Evolutionary conservation across 2,113 vertebrate species (phyloP), one percentile per base, ranked within the genome.

Genomic region (Alexandromys fortis): DNA sequence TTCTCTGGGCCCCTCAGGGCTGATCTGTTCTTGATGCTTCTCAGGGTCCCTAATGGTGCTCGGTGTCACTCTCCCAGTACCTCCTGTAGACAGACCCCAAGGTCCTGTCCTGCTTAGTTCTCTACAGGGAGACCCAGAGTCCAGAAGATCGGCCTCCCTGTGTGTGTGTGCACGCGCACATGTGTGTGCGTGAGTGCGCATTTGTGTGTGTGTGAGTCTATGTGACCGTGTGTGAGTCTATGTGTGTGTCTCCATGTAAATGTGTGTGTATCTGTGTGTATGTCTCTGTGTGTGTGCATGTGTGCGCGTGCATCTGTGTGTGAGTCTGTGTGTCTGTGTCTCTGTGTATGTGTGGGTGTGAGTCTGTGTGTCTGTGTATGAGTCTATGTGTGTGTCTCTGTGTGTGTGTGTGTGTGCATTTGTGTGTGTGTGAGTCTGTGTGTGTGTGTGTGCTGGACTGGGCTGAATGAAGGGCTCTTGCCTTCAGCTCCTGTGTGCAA

Each of bases 241-340:
- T 78, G 26, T 78, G 28, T 79, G 12, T 78, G 52, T 55, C 52
- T 55, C 52, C 7, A 49, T 49, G 49, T 49, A 49, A 49, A 49
- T 42, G 4, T 4, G 17, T 2, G 3, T 12, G 28, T 16, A 4
- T 58, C 55, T 21, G 17, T 24, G 2, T 21, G n/a, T 61, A 2
- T 76, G 3, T 35, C 0, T 14, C 1, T 49, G 6, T 78, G 17
- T 42, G 52, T 55, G 52, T 55, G 52, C 11, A 13, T 72, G 68
- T 26, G 11, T 26, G 17, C 1, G 49, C 5, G 1, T 49, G 26
- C 4, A 5, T 49, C 24, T 30, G n/a, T 75, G n/a, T 75, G n/a
- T 75, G n/a, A 42, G 72, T 75, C 19, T 75, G 8, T 77, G 45
- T n/a, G 12, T 49, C 9, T 77, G 75, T 47, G n/a, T 22, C 12